Evolutionary conservation across 2,113 vertebrate genomes (phyloP).

Genomic region (Chloroceryle aenea): DNA sequence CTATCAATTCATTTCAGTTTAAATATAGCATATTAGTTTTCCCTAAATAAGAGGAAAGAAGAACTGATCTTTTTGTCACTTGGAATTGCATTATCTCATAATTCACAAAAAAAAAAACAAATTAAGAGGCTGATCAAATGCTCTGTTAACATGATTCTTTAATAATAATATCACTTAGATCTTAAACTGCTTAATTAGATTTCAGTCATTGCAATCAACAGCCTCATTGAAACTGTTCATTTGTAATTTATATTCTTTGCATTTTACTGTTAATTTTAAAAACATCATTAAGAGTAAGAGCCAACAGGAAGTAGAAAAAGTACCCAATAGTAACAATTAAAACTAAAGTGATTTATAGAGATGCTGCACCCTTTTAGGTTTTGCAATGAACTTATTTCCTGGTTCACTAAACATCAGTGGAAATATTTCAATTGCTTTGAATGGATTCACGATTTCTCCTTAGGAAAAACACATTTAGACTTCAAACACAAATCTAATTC

Average conservation of each 20-base stretch:
- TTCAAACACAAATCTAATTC: neutral
- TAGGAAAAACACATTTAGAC: neutral
- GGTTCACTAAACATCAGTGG: neutral
- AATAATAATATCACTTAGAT: conserved; percentile 72
- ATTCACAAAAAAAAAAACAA: conserved; percentile 38
- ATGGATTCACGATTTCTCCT: neutral
- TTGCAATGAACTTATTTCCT: neutral
- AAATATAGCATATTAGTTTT: neutral
- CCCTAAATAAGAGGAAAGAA: neutral
- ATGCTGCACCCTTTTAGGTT: neutral
- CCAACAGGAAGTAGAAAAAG: neutral
- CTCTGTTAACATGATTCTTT: conserved; percentile 56
- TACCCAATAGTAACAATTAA: neutral
- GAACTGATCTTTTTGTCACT: conserved; percentile 41
- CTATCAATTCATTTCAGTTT: neutral
- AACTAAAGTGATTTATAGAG: neutral
- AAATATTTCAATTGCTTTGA: neutral
- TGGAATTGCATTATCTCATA: neutral
- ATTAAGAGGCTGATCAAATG: conserved; percentile 57
- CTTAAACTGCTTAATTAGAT: conserved; percentile 76
- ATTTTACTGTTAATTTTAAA: conserved; percentile 59
- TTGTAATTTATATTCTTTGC: conserved; percentile 66
- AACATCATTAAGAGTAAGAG: neutral
- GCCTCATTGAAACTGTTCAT: conserved; percentile 70
- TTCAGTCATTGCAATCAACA: conserved; percentile 71